Percentiles rank a stretch among this genome's conserved stretches.
phyloP scores from a whole-genome alignment of 2,888 invertebrate species.

The Pecten maximus region DNA sequence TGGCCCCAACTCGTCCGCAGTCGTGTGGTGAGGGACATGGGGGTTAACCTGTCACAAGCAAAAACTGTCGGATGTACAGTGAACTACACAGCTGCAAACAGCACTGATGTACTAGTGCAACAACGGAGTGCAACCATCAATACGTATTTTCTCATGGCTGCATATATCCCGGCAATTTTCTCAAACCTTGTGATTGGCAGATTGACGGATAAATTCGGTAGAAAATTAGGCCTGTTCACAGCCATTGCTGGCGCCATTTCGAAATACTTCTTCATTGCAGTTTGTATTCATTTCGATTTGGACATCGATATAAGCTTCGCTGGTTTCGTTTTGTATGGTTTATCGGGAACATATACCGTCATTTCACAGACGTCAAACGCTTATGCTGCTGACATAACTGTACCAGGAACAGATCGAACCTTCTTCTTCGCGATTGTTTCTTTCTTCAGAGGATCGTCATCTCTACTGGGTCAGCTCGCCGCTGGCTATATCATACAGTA shows the following conservation, averaged over 20 bases:
- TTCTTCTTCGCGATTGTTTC: background rate
- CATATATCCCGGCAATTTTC: background rate
- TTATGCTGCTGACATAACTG: background rate
- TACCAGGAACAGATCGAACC: background rate
- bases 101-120: background rate
- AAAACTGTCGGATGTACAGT: background rate
- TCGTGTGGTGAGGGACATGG: background rate
- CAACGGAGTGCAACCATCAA: background rate
- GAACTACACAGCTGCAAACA: background rate
- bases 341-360: background rate
- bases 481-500: constrained; percentile 5
- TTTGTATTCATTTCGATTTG: background rate
- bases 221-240: background rate
- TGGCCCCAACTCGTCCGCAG: background rate
- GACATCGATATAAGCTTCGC: background rate
- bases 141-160: background rate
- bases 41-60: background rate
- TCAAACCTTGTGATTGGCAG: background rate
- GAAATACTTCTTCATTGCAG: background rate
- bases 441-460: background rate
- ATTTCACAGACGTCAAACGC: background rate
- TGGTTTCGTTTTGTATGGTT: background rate
- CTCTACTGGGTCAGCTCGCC: background rate
- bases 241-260: background rate
- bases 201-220: background rate